Conservation (phyloP, 2,113 vertebrate genomes). For the Xenopus borealis region DNA sequence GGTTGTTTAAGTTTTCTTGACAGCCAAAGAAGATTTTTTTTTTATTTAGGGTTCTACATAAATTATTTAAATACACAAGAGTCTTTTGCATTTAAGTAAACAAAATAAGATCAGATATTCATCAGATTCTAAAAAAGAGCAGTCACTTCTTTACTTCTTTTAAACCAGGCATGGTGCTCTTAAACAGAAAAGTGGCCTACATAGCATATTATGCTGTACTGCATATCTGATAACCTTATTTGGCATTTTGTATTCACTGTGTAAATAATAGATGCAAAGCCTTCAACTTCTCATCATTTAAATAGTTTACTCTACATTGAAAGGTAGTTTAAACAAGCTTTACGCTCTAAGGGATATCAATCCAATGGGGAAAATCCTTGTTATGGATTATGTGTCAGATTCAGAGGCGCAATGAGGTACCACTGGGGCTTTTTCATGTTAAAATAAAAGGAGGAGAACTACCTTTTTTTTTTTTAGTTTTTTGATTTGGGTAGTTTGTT, state of each 20-base stretch:
- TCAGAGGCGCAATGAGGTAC: constrained; percentile 10
- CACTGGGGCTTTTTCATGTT: constrained; percentile 10
- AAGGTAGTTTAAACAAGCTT: constrained; percentile 44
- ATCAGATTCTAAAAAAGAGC: constrained; percentile 22
- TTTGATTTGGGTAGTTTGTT: constrained; percentile 36
- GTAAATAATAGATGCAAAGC: constrained; percentile 40
- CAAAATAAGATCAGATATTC: constrained; percentile 30
- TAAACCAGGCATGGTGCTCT: constrained; percentile 25
- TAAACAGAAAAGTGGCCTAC: constrained; percentile 26
- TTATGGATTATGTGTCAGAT: constrained; percentile 44
- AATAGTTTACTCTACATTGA: constrained; percentile 40
- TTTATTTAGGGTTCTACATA: constrained; percentile 31
- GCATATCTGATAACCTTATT: constrained; percentile 41
- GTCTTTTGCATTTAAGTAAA: constrained; percentile 33
- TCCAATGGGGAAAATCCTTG: constrained; percentile 30
- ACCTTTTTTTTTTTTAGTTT: constrained; percentile 12
- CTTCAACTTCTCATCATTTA: constrained; percentile 44
- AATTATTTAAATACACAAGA: constrained; percentile 43
- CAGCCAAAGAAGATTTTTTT: constrained; percentile 33
- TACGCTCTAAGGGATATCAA: constrained; percentile 34
- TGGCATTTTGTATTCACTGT: constrained; percentile 43
- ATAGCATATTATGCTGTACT: constrained; percentile 17
- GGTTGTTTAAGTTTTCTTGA: constrained; percentile 26
- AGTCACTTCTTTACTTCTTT: constrained; percentile 10
- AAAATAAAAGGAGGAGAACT: constrained; percentile 24